A percentile compares a stretch with the other conserved stretches of the same genome.
phyloP scores from a whole-genome alignment of 2,797 vertebrate species.

The Muscicapa comitata region DNA sequence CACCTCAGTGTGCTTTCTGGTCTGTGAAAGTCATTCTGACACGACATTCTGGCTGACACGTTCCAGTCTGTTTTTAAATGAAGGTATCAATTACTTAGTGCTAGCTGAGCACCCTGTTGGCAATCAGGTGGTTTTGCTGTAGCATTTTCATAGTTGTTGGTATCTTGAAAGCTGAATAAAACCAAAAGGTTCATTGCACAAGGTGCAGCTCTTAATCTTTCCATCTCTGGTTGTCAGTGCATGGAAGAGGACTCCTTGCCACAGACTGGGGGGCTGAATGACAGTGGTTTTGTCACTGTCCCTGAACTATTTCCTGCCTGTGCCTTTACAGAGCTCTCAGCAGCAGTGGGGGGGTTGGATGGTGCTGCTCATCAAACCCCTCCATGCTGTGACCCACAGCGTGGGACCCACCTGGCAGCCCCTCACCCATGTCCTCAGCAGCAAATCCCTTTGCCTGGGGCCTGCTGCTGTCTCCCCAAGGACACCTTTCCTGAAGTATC shows the following conservation, averaged over 20 bases:
- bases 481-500: background rate
- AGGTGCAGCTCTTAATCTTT: background rate
- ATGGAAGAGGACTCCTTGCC: background rate
- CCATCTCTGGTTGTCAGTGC: rapidly evolving
- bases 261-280: background rate
- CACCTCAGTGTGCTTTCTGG: background rate
- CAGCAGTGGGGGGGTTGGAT: background rate
- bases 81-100: background rate
- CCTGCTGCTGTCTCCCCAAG: background rate
- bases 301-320: background rate
- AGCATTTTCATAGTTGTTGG: background rate
- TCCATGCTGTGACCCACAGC: background rate
- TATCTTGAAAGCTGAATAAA: background rate
- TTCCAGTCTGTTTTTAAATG: background rate
- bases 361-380: background rate
- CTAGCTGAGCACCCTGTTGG: background rate
- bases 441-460: background rate
- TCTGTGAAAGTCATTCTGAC: background rate
- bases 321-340: background rate
- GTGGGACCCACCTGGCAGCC: background rate
- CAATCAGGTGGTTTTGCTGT: background rate
- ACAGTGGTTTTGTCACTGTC: too few relatives aligned
- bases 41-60: background rate
- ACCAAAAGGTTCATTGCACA: background rate
- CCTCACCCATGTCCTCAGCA: rapidly evolving